phyloP scores from a whole-genome alignment of 2,113 vertebrate species.

The Mesitornis unicolor region DNA sequence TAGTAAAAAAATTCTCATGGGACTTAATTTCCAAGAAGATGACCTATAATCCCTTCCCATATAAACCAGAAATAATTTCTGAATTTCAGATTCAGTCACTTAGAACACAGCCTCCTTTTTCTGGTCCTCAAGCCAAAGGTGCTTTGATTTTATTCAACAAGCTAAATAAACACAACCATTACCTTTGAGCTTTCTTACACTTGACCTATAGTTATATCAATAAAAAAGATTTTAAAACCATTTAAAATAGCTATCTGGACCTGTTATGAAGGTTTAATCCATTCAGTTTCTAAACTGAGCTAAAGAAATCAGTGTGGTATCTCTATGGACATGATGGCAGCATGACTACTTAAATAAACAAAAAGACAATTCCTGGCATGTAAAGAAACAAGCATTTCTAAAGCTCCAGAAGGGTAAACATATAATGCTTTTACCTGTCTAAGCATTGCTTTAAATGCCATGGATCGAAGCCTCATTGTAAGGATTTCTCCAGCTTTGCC shows the following conservation, averaged over 20 bases:
- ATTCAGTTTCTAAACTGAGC: neutral
- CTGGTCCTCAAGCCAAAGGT: neutral
- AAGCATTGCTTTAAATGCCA: slow-evolving; percentile 91
- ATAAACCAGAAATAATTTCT: neutral
- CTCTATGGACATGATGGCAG: neutral
- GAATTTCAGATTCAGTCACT: neutral
- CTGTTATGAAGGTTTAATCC: neutral
- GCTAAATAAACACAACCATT: neutral
- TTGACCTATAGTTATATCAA: neutral
- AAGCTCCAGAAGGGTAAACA: neutral
- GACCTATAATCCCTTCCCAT: neutral
- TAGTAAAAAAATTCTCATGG: neutral
- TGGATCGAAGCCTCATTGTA: slow-evolving; percentile 85
- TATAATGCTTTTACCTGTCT: slow-evolving; percentile 81
- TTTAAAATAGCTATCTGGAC: neutral
- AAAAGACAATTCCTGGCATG: neutral
- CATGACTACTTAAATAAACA: neutral
- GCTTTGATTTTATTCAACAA: neutral
- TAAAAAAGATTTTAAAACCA: neutral
- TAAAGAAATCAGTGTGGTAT: neutral
- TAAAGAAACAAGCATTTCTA: neutral
- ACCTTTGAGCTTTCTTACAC: neutral
- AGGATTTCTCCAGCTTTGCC: slow-evolving; percentile 95
- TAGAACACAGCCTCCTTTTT: neutral
- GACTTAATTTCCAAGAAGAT: neutral